Evolutionary conservation across 2,113 vertebrate genomes (phyloP).

Genomic region (Psophia crepitans): DNA sequence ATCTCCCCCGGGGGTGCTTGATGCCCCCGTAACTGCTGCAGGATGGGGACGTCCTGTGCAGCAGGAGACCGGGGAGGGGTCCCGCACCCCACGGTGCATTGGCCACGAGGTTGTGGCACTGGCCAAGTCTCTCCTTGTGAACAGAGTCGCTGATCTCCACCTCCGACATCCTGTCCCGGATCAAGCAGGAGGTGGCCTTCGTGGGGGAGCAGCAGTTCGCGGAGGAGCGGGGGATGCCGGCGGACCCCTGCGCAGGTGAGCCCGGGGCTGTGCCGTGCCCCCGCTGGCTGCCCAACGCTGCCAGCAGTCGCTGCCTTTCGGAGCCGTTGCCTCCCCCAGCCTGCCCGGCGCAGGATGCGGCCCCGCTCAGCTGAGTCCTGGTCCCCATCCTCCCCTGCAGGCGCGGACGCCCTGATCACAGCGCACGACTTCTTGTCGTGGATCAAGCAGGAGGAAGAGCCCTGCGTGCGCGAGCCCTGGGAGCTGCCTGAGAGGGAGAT

Average conservation of each 20-base stretch:
- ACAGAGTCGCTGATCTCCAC: slow-evolving; percentile 74
- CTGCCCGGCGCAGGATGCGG: background rate
- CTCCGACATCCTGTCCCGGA: slow-evolving; percentile 78
- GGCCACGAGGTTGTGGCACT: rapidly evolving
- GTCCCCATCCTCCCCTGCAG: background rate
- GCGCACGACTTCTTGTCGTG: slow-evolving; percentile 52
- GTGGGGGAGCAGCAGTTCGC: slow-evolving; percentile 70
- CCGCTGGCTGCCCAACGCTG: rapidly evolving
- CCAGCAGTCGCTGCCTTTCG: background rate
- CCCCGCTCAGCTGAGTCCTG: background rate
- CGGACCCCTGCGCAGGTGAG: slow-evolving; percentile 69
- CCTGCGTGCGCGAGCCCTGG: slow-evolving; percentile 21
- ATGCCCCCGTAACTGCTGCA: background rate
- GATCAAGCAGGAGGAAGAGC: slow-evolving; percentile 71
- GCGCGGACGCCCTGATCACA: slow-evolving; percentile 17
- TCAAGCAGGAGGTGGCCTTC: slow-evolving; percentile 77
- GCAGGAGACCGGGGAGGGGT: rapidly evolving
- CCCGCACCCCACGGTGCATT: rapidly evolving
- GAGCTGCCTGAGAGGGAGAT: slow-evolving; percentile 49
- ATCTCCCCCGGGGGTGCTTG: background rate
- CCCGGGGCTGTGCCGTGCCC: rapidly evolving
- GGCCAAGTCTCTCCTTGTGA: background rate
- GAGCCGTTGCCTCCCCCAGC: too few species aligned
- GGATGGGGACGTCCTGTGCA: rapidly evolving
- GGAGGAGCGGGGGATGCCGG: slow-evolving; percentile 65